Evolutionary conservation across 2,888 invertebrate species (phyloP), one percentile per base, ranked within the genome.

Genomic region (Hirtodrosophila duncani): DNA sequence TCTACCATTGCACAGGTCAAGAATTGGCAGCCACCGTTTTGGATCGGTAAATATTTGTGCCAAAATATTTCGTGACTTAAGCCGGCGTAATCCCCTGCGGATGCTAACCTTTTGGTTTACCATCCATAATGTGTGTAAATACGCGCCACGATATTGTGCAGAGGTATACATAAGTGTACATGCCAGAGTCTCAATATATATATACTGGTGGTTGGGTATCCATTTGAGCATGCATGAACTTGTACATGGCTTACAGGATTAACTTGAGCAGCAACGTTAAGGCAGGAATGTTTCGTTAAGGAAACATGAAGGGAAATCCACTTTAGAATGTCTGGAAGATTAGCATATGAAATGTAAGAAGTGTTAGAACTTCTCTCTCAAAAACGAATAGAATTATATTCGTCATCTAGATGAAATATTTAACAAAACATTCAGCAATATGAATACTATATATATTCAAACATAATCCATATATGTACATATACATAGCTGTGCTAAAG

Each of bases 11-110:
- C 44, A 30, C 65, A 62, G 53, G 50, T 53, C 52, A 41, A 31
- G 34, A 31, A 60, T 64, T 51, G n/a, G 2, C 1, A 6, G 1
- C 13, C n/a, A 8, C 26, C 26, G 24, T 18, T 17, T 31, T 27
- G 31, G 13, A 31, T 24, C 30, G 46, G 69, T 72, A 62, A 78
- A 72, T 81, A 74, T 81, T 74, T 78, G 63, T 72, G 78, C 63
- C 56, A 78, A 81, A 72, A 75, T 81, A 81, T 81, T 72, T 80
- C 74, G 59, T 41, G 16, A 26, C 64, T 67, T 67, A 78, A 78
- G 67, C 81, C 67, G 31, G 49, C 20, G 45, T 69, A 81, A 75
- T 81, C 78, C 69, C 49, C 53, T 57, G 23, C 49, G 55, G 39
- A 53, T 52, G 50, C 48, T 50, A 57, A 55, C 45, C 53, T 48